phyloP scores from a whole-genome alignment of 2,797 vertebrate genomes.

The Halcyon leucocephala region DNA sequence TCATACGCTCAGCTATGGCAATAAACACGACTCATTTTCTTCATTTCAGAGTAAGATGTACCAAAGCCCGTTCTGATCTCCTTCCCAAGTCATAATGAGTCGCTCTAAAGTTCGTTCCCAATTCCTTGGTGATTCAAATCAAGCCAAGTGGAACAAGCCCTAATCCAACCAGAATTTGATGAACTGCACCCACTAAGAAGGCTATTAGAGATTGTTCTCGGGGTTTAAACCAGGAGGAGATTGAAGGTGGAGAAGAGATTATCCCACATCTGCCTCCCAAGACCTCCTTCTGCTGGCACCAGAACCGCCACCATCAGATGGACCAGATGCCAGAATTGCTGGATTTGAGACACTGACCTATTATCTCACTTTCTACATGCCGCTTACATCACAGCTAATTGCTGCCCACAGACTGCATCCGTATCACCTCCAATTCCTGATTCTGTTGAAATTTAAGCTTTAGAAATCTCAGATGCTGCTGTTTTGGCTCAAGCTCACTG shows the following conservation, averaged over 20 bases:
- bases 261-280: slow-evolving; percentile 46
- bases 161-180: slow-evolving; percentile 52
- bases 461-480: background rate
- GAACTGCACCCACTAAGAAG: slow-evolving; percentile 29
- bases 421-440: background rate
- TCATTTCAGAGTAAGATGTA: background rate
- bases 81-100: background rate
- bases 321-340: background rate
- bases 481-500: rapidly evolving
- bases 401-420: background rate
- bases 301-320: background rate
- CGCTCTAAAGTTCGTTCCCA: background rate
- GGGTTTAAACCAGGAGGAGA: slow-evolving; percentile 25
- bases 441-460: background rate
- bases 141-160: slow-evolving; percentile 35
- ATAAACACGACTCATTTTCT: background rate
- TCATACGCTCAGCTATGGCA: background rate
- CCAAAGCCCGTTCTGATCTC: background rate
- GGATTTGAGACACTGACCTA: background rate
- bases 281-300: background rate
- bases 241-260: slow-evolving; percentile 32
- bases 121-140: slow-evolving; percentile 35
- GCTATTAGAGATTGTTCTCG: slow-evolving; percentile 33
- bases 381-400: background rate
- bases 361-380: rapidly evolving